Percentiles rank a stretch among this genome's conserved stretches.
These are phyloP conservation scores for Nicator chloris DNA, from an alignment of 2,113 vertebrate species.

Conservation along the genomic window DNA sequence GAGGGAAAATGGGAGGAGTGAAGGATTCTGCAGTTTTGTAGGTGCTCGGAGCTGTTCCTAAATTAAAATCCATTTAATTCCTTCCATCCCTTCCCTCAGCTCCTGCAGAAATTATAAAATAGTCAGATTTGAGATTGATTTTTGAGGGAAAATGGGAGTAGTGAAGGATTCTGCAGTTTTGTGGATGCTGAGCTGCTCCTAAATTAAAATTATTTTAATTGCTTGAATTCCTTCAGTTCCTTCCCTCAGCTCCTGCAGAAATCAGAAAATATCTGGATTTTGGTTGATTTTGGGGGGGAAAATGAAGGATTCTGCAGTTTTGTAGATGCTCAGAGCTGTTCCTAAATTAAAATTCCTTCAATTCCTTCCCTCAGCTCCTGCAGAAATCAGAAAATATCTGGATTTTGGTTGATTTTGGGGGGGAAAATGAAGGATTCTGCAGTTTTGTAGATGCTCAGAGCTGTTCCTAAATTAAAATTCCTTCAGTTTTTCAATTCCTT, in stretches of 20 bases:
- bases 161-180: too few species aligned
- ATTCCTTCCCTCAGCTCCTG: neutral
- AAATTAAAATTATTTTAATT: too few species aligned
- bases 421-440: too few species aligned
- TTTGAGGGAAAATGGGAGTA: too few species aligned
- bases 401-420: neutral
- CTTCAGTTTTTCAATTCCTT: too few species aligned
- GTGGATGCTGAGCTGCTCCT: neutral
- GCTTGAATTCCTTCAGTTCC: too few species aligned
- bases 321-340: neutral
- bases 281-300: neutral
- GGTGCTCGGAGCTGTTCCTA: neutral
- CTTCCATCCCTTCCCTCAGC: neutral
- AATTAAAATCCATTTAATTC: neutral
- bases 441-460: neutral
- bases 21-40: neutral
- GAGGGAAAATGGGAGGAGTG: too few species aligned
- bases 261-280: neutral
- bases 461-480: neutral
- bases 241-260: too few species aligned
- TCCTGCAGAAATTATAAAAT: neutral
- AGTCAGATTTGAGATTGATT: neutral
- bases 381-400: neutral
- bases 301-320: neutral
- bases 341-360: neutral